These are phyloP conservation scores for Bicyclus anynana DNA, from an alignment of 1,140 invertebrate genomes.

Conservation along the genomic window DNA sequence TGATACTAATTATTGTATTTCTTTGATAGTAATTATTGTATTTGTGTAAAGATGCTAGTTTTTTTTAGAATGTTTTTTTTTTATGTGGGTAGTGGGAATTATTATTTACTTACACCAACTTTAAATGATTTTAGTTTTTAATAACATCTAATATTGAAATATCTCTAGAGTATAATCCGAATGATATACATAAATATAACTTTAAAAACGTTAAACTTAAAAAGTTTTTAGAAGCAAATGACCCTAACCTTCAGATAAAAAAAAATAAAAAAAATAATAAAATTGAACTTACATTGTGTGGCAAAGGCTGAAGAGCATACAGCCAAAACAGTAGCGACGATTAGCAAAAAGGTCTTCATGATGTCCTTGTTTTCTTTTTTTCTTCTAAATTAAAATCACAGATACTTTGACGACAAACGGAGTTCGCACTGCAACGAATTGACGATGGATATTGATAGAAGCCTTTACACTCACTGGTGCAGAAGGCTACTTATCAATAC, in stretches of 20 bases:
- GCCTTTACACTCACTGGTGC: constrained; percentile 94
- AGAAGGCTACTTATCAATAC: constrained; percentile 83
- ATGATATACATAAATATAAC: too few species aligned
- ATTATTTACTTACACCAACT: too few species aligned
- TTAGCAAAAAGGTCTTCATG: constrained; percentile 73
- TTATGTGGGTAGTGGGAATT: too few species aligned
- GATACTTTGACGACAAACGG: constrained; percentile 59
- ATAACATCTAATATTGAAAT: too few species aligned
- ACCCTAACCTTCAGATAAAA: constrained; percentile 4
- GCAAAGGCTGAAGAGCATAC: constrained; percentile 54
- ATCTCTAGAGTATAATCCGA: too few species aligned
- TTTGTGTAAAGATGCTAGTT: too few species aligned
- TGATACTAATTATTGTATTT: too few species aligned
- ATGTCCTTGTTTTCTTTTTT: constrained; percentile 15
- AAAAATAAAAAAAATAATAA: constrained; percentile 32
- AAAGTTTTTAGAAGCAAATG: too few species aligned
- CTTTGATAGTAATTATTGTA: too few species aligned
- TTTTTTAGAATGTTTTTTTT: too few species aligned
- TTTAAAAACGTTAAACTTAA: too few species aligned
- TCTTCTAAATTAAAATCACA: constrained; percentile 68
- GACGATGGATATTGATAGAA: constrained; percentile 40
- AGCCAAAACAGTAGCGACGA: constrained; percentile 53
- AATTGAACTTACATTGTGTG: constrained; percentile 75
- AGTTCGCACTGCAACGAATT: constrained; percentile 5
- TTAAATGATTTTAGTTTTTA: too few species aligned